These are phyloP conservation scores for Andricus quercusramuli DNA, from an alignment of 2,888 invertebrate genomes.

Conservation along the genomic window DNA sequence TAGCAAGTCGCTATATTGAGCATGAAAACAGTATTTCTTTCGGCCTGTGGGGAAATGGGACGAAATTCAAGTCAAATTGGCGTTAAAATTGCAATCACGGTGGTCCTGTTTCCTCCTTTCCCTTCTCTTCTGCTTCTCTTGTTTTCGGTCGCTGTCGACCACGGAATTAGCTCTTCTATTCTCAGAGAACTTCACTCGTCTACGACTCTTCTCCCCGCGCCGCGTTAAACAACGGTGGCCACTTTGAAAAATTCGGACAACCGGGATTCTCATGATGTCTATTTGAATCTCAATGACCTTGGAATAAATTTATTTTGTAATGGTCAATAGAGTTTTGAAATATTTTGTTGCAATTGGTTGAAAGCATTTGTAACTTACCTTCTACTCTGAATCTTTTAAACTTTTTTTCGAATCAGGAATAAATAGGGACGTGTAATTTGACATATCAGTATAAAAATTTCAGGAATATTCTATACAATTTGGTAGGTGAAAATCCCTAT, in stretches of 20 bases:
- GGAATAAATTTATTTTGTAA: background rate
- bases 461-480: no score
- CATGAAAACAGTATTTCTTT: conserved; percentile 77
- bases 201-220: conserved; percentile 7
- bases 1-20: conserved; percentile 73
- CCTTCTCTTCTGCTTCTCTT: conserved; percentile 45
- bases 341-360: no score
- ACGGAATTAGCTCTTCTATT: conserved; percentile 78
- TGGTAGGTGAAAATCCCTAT: no score
- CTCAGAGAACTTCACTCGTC: conserved; percentile 66
- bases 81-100: conserved; percentile 78
- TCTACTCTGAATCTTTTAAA: no score
- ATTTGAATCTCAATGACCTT: background rate
- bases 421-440: no score
- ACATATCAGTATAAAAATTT: no score
- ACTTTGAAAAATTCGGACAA: conserved; percentile 7
- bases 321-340: no score
- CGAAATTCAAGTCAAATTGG: conserved; percentile 77
- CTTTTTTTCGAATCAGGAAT: no score
- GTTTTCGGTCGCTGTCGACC: conserved; percentile 59
- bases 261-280: background rate
- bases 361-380: no score
- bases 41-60: conserved; percentile 57
- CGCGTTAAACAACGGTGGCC: background rate
- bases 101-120: conserved; percentile 68